These are phyloP conservation scores for Ammodytes marinus DNA, from an alignment of 2,113 vertebrate species.

Conservation along the genomic window DNA sequence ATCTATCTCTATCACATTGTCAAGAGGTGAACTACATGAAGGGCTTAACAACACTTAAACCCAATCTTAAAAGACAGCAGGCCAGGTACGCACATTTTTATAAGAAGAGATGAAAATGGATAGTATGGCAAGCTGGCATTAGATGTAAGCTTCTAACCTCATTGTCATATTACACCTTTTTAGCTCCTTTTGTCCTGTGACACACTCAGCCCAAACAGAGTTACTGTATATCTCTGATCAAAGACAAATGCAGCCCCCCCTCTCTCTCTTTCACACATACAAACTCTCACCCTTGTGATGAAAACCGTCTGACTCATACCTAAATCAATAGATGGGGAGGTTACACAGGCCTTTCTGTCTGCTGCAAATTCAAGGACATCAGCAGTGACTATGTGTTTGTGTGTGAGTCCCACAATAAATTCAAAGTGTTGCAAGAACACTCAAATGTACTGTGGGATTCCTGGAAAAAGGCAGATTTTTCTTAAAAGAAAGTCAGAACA, in stretches of 20 bases:
- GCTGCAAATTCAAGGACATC: slow-evolving; percentile 65
- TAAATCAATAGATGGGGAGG: slow-evolving; percentile 74
- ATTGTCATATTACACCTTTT: slow-evolving; percentile 34
- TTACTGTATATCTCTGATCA: slow-evolving; percentile 37
- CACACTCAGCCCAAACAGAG: slow-evolving; percentile 9
- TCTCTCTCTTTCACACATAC: background rate
- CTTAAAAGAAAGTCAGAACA: slow-evolving; percentile 6
- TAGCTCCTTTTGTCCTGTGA: slow-evolving; percentile 27
- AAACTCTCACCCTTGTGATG: slow-evolving; percentile 51
- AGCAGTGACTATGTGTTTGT: slow-evolving; percentile 23
- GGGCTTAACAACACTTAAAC: slow-evolving; percentile 3
- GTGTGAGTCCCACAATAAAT: slow-evolving; percentile 27
- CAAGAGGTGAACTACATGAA: background rate
- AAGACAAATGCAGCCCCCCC: slow-evolving; percentile 16
- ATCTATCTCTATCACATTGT: background rate
- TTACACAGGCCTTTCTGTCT: slow-evolving; percentile 65
- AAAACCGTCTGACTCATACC: slow-evolving; percentile 75
- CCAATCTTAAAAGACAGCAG: background rate
- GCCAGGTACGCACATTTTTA: background rate
- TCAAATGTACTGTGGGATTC: slow-evolving; percentile 9
- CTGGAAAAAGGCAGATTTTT: slow-evolving; percentile 14
- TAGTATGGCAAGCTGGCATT: background rate
- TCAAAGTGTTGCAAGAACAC: background rate
- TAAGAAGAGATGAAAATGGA: background rate
- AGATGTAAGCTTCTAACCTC: slow-evolving; percentile 13